Evolutionary conservation across 2,888 invertebrate genomes (phyloP).

Genomic region (Eustalomyia histrio): DNA sequence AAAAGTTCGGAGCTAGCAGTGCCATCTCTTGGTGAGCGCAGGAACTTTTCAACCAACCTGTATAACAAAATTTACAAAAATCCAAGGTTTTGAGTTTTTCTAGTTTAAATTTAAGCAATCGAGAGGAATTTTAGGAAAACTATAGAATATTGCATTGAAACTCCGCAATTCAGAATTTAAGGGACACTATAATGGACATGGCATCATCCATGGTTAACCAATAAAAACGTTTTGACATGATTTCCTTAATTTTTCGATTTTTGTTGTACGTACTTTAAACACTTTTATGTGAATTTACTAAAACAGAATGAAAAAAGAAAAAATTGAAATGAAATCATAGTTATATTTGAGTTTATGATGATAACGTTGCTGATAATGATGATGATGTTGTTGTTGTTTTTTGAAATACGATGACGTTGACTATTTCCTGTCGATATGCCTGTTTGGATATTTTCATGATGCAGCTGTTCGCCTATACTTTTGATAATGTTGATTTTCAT

Average conservation of each 20-base stretch:
- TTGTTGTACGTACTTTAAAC: neutral
- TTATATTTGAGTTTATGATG: conserved; percentile 8
- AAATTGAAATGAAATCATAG: conserved; percentile 1
- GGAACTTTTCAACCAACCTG: too few relatives aligned
- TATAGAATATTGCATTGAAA: too few relatives aligned
- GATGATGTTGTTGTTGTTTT: neutral
- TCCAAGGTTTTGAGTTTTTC: too few relatives aligned
- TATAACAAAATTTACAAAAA: too few relatives aligned
- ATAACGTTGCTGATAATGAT: conserved; percentile 1
- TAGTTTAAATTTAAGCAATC: too few relatives aligned
- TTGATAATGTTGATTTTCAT: conserved; percentile 40
- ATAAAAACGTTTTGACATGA: conserved; percentile 10
- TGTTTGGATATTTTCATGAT: conserved; percentile 11
- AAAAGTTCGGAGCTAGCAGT: too few relatives aligned
- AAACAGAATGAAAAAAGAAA: neutral
- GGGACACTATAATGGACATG: neutral
- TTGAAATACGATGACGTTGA: neutral
- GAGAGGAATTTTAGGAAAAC: too few relatives aligned
- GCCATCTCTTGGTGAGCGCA: too few relatives aligned
- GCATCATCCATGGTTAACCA: neutral
- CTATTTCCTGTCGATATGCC: neutral
- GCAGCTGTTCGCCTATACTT: neutral
- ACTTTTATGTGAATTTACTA: conserved; percentile 1
- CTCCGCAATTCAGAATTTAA: too few relatives aligned
- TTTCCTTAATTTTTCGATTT: neutral